Base-by-base conservation (phyloP, 2,888 invertebrate genomes). In the Thereva unica region DNA sequence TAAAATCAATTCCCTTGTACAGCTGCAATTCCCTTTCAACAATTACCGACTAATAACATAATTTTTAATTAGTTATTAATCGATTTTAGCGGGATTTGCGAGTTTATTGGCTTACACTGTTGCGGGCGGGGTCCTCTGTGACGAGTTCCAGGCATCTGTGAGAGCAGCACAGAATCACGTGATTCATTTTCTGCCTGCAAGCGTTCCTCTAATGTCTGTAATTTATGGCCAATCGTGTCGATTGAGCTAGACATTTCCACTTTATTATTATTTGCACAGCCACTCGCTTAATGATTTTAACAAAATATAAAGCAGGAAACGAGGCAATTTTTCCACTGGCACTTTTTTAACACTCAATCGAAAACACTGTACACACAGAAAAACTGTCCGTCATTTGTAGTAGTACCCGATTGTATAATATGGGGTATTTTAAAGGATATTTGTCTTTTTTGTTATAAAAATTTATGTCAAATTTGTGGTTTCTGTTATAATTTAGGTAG, bases 191-290 rank as follows among this genome's bases (percentile, higher is more conserved):
- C 82, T 35, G 76, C 77, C 70, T 88, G 87, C 74, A 94, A 84
- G 76, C 90, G 86, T 79, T 90, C 90, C 82, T 94, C 88, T 82
- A 95, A 85, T 78, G 88, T 89, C 82, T 90, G 87, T 78, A 95
- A 86, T 85, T 89, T 92, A 77, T 74, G 77, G 67, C 76, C 76
- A 72, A 79, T 79, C 70, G 89, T 90, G 81, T 89, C 89, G 79
- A 89, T 85, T 77, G 87, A 84, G 80, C 86, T 85, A 82, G 89
- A 89, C 89, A 89, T 89, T 76, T 76, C 78, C 63, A 37, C 40
- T 71, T 67, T 23, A n/a, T 35, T 52, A 10, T 61, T 52, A 10
- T 37, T 56, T 38, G 8, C 23, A 45, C 66, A 57, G 66, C 68
- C 61, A 59, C 57, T 45, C 9, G 34, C 35, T 35, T 35, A 59